Conservation (phyloP, 2,888 invertebrate species). For the Morpho helenor region DNA sequence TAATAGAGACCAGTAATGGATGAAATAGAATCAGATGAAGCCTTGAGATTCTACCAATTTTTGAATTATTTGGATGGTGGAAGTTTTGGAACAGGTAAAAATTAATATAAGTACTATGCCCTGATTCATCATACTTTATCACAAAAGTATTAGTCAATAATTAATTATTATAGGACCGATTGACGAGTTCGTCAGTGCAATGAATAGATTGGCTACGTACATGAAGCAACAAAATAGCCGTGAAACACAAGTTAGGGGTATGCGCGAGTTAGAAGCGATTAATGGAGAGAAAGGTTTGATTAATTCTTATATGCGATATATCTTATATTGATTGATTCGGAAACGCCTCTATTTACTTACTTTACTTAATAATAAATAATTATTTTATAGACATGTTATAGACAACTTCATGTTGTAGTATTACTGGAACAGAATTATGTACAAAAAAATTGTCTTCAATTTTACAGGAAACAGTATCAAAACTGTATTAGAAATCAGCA, state of each 20-base stretch:
- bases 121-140: neutral
- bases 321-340: no score
- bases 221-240: constrained; percentile 71
- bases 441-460: neutral
- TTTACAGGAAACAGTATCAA: constrained; percentile 65
- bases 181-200: constrained; percentile 70
- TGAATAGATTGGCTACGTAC: constrained; percentile 56
- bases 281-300: constrained; percentile 64
- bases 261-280: constrained; percentile 70
- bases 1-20: constrained; percentile 71
- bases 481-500: constrained; percentile 67
- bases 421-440: no score
- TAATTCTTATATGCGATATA: no score
- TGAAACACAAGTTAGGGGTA: constrained; percentile 66
- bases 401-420: no score
- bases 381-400: no score
- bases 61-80: constrained; percentile 71
- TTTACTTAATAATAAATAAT: no score
- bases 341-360: no score
- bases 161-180: constrained; percentile 51
- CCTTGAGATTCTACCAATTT: constrained; percentile 68
- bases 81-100: constrained; percentile 67
- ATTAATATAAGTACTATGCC: neutral
- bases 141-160: neutral
- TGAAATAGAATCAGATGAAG: constrained; percentile 73